Conservation (phyloP, 2,113 vertebrate genomes). For the Leucopsar rothschildi region DNA sequence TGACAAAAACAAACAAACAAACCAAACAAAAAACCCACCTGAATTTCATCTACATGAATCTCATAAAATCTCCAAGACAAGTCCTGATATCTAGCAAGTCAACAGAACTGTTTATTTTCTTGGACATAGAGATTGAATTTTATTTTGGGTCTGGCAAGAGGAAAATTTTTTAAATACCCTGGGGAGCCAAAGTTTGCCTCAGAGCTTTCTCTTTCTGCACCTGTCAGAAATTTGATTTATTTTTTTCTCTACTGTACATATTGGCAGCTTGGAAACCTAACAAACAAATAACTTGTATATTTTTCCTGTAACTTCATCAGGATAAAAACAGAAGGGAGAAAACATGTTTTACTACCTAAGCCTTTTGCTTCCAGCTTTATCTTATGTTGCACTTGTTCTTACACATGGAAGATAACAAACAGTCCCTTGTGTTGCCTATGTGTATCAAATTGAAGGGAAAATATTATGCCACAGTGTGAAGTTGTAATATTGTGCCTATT, state of each 20-base stretch:
- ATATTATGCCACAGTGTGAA: constrained; percentile 47
- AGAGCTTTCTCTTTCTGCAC: constrained; percentile 38
- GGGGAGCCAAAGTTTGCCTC: constrained; percentile 27
- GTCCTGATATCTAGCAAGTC: constrained; percentile 10
- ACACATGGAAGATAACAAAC: background rate
- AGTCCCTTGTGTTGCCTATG: background rate
- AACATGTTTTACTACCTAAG: constrained; percentile 22
- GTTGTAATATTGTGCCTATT: constrained; percentile 17
- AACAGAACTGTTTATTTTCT: constrained; percentile 39
- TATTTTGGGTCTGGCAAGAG: constrained; percentile 47
- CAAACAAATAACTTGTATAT: constrained; percentile 54
- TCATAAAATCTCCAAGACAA: background rate
- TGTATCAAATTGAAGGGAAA: constrained; percentile 29
- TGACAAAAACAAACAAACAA: background rate
- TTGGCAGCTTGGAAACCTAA: constrained; percentile 44
- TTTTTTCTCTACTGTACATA: constrained; percentile 38
- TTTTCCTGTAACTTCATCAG: constrained; percentile 21
- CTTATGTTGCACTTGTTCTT: constrained; percentile 19
- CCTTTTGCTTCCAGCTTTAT: constrained; percentile 10
- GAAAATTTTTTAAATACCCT: constrained; percentile 11
- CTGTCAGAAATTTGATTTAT: constrained; percentile 51
- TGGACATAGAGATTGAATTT: constrained; percentile 40
- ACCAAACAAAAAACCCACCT: background rate
- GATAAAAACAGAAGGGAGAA: constrained; percentile 24
- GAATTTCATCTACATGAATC: background rate